Base-by-base conservation (phyloP, 2,888 invertebrate genomes). In the Pogonocherus hispidulus region DNA sequence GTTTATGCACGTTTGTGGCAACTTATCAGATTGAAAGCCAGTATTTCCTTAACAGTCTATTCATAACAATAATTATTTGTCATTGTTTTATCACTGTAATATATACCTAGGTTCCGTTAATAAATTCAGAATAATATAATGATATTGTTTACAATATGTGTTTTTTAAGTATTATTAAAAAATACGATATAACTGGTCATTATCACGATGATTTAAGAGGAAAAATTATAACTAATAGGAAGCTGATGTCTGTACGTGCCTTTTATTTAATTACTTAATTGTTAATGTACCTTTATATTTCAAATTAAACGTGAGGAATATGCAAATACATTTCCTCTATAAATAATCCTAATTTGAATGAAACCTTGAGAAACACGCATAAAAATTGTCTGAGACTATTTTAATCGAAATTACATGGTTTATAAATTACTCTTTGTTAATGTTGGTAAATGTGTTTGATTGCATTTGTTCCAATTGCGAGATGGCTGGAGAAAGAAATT, bases 191-290 rank as follows among this genome's bases (percentile, higher is more conserved):
- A 41, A 41, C n/a, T 4, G 41, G 14, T 41, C 41, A n/a, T 41
- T 41, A 41, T 32, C 11, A 32, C 32, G 6, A 14, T 14, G 14
- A 41, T 41, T 41, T 41, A 41, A 14, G 41, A 41, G n/a, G 41
- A 41, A n/a, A 41, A 41, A 41, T 41, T 41, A 41, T 14, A 41
- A 14, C 14, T 41, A 41, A n/a, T 41, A 41, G n/a, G 14, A 41
- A 41, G 41, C 41, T 14, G n/a, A 41, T 41, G 41, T 41, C n/a
- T 41, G 32, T 41, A 41, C 41, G 4, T 14, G n/a, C 14, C 41
- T n/a, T 41, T 41, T n/a, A 14, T 41, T 41, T 41, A 41, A 41
- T 41, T 41, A 14, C 14, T 41, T 41, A 41, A 41, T 41, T 41
- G 41, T 41, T 41, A 27, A 8, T 41, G 2, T 14, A 41, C n/a